Evolutionary conservation across 2,113 vertebrate genomes (phyloP), one percentile per base, ranked within the genome.

Genomic region (Otus sunia): DNA sequence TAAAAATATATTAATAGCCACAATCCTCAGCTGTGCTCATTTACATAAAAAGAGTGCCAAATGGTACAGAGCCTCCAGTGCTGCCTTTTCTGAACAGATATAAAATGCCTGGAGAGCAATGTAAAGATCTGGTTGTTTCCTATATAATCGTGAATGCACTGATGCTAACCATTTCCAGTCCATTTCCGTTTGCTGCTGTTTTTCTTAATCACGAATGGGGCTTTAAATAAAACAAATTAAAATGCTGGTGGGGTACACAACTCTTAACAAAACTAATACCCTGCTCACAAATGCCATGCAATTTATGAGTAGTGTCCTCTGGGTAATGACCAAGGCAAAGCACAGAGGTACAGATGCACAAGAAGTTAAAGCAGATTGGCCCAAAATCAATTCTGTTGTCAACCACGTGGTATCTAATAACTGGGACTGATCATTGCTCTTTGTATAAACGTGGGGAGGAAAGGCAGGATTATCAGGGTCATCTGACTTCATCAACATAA

Each of bases 1-100:
- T 92, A 72, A 90, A 94, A 92, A 79, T 59, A 74, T 37, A 88
- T 86, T 88, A 84, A 90, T 73, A 92, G 45, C 52, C 23, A 91
- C 37, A 82, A 74, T 53, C 29, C 41, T 88, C 79, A 74, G 62
- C 71, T 66, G 56, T 41, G 36, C 62, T 86, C 59, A 81, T 86
- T 80, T 86, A 39, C 74, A 88, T 63, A 59, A 76, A 58, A 80
- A 52, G 52, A 88, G 12, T 18, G n/a, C 18, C 67, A 90, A 94
- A 59, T 55, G 37, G 34, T 71, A 52, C 41, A 67, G 43, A 77
- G 37, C 47, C 45, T 66, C 56, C 58, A 50, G 27, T 30, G 2
- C 30, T 3, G 9, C 41, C 41, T 83, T 76, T 94, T 50, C 93
- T 27, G 55, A 93, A 47, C 20, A 69, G 67, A 77, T 49, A 60